phyloP scores from a whole-genome alignment of 2,797 vertebrate species.

The Falco biarmicus region DNA sequence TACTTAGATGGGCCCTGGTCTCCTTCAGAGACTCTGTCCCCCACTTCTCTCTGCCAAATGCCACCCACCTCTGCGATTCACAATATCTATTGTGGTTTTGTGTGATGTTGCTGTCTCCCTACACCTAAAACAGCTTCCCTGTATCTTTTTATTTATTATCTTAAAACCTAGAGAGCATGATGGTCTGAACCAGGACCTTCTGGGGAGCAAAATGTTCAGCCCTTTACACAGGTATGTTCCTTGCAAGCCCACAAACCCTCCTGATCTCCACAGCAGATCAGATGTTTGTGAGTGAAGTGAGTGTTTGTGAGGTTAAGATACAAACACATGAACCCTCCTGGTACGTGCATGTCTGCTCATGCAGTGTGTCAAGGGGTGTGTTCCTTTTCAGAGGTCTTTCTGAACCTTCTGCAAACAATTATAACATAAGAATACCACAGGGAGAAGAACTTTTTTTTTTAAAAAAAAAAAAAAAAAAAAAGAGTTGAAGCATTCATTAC shows the following conservation, averaged over 20 bases:
- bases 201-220: neutral
- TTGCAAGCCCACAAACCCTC: neutral
- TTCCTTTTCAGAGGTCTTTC: neutral
- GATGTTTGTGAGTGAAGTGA: neutral
- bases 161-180: neutral
- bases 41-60: neutral
- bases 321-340: neutral
- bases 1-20: neutral
- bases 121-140: neutral
- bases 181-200: neutral
- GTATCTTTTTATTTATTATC: neutral
- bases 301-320: neutral
- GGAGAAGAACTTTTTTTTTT: neutral
- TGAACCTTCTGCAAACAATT: slow-evolving; percentile 13
- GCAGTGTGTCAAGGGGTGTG: neutral
- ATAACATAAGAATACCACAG: neutral
- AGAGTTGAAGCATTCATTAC: neutral
- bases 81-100: neutral
- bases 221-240: neutral
- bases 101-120: neutral
- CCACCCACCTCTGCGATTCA: neutral
- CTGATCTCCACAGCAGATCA: neutral
- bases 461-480: neutral
- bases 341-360: rapidly evolving
- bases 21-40: neutral